Evolutionary conservation across 1,140 invertebrate genomes (phyloP).

Genomic region (Drosophila orena): DNA sequence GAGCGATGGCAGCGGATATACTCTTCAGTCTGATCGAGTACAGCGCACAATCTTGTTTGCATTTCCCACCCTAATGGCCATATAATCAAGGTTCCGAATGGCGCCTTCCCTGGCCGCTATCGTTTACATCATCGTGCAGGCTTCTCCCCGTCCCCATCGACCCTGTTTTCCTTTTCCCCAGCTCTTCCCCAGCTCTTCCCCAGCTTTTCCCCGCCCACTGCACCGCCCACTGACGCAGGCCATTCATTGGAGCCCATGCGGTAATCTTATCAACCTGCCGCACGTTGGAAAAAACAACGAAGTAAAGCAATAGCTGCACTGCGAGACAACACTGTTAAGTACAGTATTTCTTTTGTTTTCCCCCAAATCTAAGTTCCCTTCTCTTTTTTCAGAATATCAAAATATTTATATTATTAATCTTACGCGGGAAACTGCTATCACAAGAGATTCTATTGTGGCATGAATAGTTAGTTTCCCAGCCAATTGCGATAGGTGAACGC

Average conservation of each 20-base stretch:
- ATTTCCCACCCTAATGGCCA: conserved; percentile 51
- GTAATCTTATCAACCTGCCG: conserved; percentile 51
- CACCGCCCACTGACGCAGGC: conserved; percentile 38
- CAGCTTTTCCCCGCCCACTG: conserved; percentile 12
- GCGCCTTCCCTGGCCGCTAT: conserved; percentile 42
- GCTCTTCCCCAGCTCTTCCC: conserved; percentile 8
- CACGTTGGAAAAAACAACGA: conserved; percentile 24
- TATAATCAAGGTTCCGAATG: conserved; percentile 51
- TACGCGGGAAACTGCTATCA: neutral
- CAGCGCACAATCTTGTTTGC: conserved; percentile 48
- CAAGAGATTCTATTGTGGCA: too few species aligned
- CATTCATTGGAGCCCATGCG: conserved; percentile 47
- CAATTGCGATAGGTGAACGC: neutral
- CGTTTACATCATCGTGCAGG: conserved; percentile 44
- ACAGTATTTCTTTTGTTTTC: neutral
- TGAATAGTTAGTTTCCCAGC: too few species aligned
- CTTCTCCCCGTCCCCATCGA: neutral
- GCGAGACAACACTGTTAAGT: neutral
- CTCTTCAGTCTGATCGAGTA: conserved; percentile 27
- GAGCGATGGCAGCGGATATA: neutral
- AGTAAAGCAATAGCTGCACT: conserved; percentile 30
- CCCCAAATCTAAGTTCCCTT: too few species aligned
- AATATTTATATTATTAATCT: too few species aligned
- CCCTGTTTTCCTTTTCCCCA: neutral
- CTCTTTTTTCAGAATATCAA: too few species aligned